These are phyloP conservation scores for Poecile atricapillus DNA, from an alignment of 2,113 vertebrate species.

Conservation along the genomic window DNA sequence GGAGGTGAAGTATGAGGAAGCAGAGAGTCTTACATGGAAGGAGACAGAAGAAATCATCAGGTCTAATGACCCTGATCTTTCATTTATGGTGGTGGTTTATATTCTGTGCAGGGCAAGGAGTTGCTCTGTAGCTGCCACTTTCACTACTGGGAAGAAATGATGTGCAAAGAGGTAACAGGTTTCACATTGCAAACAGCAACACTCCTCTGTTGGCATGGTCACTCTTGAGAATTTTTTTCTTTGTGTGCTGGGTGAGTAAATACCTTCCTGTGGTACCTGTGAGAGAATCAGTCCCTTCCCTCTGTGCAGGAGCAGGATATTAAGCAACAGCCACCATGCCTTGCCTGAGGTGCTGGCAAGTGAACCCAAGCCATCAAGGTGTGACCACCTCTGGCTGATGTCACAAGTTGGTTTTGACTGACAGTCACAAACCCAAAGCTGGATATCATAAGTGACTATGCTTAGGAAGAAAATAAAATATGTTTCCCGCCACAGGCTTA, in stretches of 20 bases:
- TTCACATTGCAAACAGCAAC: not conserved
- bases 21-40: not conserved
- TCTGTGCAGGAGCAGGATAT: not conserved
- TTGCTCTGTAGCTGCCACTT: not conserved
- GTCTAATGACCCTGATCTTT: not conserved
- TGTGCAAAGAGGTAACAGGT: not conserved
- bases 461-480: not conserved
- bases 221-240: not conserved
- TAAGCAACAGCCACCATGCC: not conserved
- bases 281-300: not conserved
- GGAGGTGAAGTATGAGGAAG: not conserved
- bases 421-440: not conserved
- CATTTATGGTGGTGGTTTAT: not conserved
- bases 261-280: not conserved
- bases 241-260: not conserved
- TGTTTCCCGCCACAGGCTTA: not conserved
- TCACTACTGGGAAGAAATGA: not conserved
- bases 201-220: not conserved
- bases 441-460: not conserved
- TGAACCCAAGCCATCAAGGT: accelerated
- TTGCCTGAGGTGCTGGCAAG: not conserved
- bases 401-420: not conserved
- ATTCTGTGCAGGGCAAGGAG: not conserved
- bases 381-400: not conserved
- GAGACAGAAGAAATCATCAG: not conserved